These are phyloP conservation scores for Catostomus latipinnis DNA, from an alignment of 2,797 vertebrate genomes.

Conservation along the genomic window DNA sequence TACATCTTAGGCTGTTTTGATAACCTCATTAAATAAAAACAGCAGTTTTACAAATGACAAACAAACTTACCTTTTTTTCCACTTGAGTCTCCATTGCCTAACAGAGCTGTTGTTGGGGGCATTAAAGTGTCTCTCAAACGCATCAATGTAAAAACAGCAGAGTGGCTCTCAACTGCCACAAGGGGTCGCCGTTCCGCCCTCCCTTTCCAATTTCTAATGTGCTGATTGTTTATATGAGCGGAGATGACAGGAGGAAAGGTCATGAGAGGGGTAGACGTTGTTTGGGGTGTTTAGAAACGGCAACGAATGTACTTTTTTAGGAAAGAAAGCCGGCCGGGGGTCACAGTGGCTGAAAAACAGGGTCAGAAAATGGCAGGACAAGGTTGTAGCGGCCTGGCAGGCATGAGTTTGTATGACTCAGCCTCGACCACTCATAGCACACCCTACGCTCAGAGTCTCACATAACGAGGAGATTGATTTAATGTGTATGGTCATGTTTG, in stretches of 20 bases:
- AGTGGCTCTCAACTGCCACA: constrained; percentile 47
- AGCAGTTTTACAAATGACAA: too few species aligned
- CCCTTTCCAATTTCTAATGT: constrained; percentile 23
- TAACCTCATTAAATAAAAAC: too few species aligned
- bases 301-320: neutral
- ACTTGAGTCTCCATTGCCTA: too few species aligned
- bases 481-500: constrained; percentile 26
- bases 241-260: constrained; percentile 70
- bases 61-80: too few species aligned
- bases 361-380: constrained; percentile 14
- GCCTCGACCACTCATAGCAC: neutral
- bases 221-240: constrained; percentile 7
- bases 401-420: constrained; percentile 45
- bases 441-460: constrained; percentile 6
- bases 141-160: too few species aligned
- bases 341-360: constrained; percentile 1
- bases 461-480: constrained; percentile 26
- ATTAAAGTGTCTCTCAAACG: too few species aligned
- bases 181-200: constrained; percentile 61
- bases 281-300: constrained; percentile 47
- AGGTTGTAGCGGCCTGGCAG: constrained; percentile 47
- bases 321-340: constrained; percentile 9
- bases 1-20: too few species aligned
- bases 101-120: too few species aligned
- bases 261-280: constrained; percentile 54